phyloP scores from a whole-genome alignment of 2,797 vertebrate species.

The Propithecus deckenii region DNA sequence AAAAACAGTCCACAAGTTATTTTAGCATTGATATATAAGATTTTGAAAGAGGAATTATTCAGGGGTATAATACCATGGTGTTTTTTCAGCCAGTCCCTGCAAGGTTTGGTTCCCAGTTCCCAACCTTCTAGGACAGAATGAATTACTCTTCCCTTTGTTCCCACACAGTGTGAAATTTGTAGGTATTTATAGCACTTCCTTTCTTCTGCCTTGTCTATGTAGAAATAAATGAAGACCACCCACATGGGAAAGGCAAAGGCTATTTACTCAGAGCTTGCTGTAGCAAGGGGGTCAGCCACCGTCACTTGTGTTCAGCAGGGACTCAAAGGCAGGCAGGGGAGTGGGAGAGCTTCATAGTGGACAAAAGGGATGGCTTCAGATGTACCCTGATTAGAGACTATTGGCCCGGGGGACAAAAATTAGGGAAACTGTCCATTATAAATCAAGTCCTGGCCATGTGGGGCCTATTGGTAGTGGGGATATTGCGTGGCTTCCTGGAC shows the following conservation, averaged over 20 bases:
- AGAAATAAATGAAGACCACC: not conserved
- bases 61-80: not conserved
- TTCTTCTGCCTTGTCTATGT: not conserved
- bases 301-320: not conserved
- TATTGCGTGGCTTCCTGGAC: not conserved
- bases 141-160: slow-evolving; percentile 1
- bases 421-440: not conserved
- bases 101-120: not conserved
- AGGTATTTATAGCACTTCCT: not conserved
- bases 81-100: not conserved
- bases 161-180: not conserved
- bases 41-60: not conserved
- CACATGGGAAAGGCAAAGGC: not conserved
- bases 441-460: not conserved
- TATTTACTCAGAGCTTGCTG: not conserved
- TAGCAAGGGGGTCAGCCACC: not conserved
- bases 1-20: not conserved
- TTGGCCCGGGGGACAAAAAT: not conserved
- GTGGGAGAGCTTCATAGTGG: not conserved
- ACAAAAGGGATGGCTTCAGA: not conserved
- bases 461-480: not conserved
- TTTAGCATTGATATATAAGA: not conserved
- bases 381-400: not conserved
- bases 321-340: not conserved
- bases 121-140: not conserved